Evolutionary conservation across 1,140 invertebrate species (phyloP), one percentile per base, ranked within the genome.

Genomic region (Brachionus manjavacas): DNA sequence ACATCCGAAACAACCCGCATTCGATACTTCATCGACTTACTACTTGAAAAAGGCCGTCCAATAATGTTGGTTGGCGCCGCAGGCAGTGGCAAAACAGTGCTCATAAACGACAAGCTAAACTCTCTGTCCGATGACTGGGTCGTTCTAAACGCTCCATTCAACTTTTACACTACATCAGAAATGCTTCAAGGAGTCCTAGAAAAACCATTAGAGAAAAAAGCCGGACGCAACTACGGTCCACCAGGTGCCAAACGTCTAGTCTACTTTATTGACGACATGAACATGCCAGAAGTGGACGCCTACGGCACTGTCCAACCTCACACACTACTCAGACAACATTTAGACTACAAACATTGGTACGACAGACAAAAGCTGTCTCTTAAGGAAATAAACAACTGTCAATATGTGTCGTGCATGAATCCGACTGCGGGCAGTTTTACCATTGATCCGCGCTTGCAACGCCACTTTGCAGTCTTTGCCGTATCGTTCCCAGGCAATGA

Each of bases 181-280:
- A 97, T 98, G 95, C 90, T 98, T 60, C 96, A 98, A 89, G 94
- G 95, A 87, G 94, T 97, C 70, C 89, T 98, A 70, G 96, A 98
- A 87, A 96, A 95, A 89, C 94, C 95, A n/a, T 87, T 98, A 55
- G 96, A 98, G 88, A 98, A 98, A 90, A 98, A 98, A 90, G 96
- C 96, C 52, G 96, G 96, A 3, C 91, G 95, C 86, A 97, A 96
- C 90, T 98, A 94, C 87, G 96, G 95, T 4, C 96, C 96, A 23
- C 95, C 95, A 2, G 95, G 96, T 41, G 96, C 93, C 86, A 96
- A 97, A 89, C 94, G 93, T 0, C 90, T 98, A n/a, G 93, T 98
- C 84, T 98, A 97, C 88, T 98, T 98, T 88, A 94, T 98, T 84
- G 96, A 98, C 88, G 96, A 98, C 87, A 94, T 98, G 93, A 98